These are phyloP conservation scores for Sturnira hondurensis DNA, from an alignment of 2,113 vertebrate genomes.

Conservation along the genomic window DNA sequence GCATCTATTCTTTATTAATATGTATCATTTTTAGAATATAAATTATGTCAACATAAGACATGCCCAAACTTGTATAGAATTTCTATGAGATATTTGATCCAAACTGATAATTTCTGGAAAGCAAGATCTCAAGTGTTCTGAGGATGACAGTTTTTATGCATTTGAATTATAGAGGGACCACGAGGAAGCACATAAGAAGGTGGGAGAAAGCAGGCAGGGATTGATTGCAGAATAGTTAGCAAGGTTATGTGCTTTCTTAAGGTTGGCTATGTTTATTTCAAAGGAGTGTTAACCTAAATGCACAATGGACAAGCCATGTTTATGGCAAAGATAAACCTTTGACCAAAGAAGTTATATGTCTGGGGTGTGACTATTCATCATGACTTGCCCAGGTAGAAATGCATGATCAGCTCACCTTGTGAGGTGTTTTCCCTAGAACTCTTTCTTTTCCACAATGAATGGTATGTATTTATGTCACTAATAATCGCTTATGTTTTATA, in stretches of 20 bases:
- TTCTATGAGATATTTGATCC: not conserved
- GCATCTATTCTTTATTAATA: not conserved
- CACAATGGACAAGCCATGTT: not conserved
- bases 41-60: not conserved
- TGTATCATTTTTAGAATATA: not conserved
- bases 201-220: not conserved
- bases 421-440: not conserved
- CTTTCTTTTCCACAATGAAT: not conserved
- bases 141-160: not conserved
- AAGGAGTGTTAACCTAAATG: not conserved
- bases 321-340: not conserved
- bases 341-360: no score
- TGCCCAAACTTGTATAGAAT: not conserved
- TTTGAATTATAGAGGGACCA: not conserved
- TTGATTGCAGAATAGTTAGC: not conserved
- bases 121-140: not conserved
- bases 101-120: not conserved
- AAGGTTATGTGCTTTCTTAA: not conserved
- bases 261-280: not conserved
- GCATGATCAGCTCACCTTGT: not conserved
- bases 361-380: not conserved
- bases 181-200: not conserved
- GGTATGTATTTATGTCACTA: not conserved
- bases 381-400: not conserved
- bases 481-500: not conserved